Conservation (phyloP, 2,113 vertebrate genomes). For the Leptobrachium leishanense region DNA sequence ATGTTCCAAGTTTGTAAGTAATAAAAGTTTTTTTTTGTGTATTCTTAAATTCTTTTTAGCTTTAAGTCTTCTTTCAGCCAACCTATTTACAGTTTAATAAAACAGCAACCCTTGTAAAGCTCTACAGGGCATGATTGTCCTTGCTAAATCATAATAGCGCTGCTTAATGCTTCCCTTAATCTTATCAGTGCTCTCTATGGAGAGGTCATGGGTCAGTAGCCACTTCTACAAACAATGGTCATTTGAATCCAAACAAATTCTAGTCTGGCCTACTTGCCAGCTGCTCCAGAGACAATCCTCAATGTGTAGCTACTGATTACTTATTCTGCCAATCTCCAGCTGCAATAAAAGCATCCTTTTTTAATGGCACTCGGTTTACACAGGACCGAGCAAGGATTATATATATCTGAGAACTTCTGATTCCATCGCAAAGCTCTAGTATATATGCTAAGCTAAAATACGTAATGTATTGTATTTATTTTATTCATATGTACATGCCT, state of each 20-base stretch:
- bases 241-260: constrained; percentile 66
- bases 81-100: constrained; percentile 2
- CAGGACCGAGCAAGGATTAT: constrained; percentile 26
- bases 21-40: too few relatives aligned
- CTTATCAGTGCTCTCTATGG: constrained; percentile 74
- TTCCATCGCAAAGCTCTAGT: not conserved
- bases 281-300: constrained; percentile 59
- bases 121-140: constrained; percentile 3
- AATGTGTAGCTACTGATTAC: constrained; percentile 60
- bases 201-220: constrained; percentile 80
- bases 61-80: too few relatives aligned
- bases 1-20: too few relatives aligned
- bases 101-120: not conserved
- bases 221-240: constrained; percentile 75
- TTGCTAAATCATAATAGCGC: constrained; percentile 21
- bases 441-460: too few relatives aligned
- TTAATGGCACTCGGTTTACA: constrained; percentile 51
- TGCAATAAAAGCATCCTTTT: constrained; percentile 55
- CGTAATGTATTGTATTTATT: too few relatives aligned
- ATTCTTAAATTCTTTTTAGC: too few relatives aligned
- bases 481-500: too few relatives aligned
- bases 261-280: constrained; percentile 60
- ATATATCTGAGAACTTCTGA: constrained; percentile 25
- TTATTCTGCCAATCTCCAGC: constrained; percentile 59
- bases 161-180: constrained; percentile 73